Base-by-base conservation (phyloP, 1,140 invertebrate genomes). In the Drosophila sechellia region DNA sequence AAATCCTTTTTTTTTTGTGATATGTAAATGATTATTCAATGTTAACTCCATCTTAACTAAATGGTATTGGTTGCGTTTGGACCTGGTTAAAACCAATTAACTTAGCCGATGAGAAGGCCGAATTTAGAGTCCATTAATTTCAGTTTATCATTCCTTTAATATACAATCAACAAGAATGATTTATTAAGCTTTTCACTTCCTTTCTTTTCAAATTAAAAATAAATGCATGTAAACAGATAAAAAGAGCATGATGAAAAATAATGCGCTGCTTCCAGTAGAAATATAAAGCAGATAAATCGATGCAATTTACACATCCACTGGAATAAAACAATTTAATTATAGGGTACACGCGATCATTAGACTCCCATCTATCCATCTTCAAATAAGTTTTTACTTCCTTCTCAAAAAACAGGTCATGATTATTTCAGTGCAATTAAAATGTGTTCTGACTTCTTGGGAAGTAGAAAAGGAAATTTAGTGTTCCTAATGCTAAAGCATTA, bases 101-200 rank as follows among this genome's bases (percentile, higher is more conserved):
- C 5, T 27, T 5, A 27, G 4, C 25, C 6, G 27, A 6, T 31
- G 5, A 31, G 27, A 6, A 31, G 6, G 27, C 27, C 27, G 27
- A 31, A 31, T 5, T 31, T 31, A 2, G 58, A 61, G 49, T 37
- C 6, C 6, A 27, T 34, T 53, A 42, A 69, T 35, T 48, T 57
- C 40, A 46, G 31, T 17, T 27, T 15, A 5, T n/a, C 3, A n/a
- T 22, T 27, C 12, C n/a, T 20, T 20, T 43, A 31, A 20, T 22
- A 45, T 45, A 11, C 11, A 45, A 45, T 45, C 17, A 46, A 46
- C 5, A n/a, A 27, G 3, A 15, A 27, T 49, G n/a, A 49, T 27
- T n/a, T 10, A 15, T 27, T 15, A 15, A 3, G 5, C 27, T 49
- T 13, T 15, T n/a, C 17, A 50, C 15, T 50, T 34, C 10, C 27